Conservation (phyloP, 2,888 invertebrate species). For the Ceriagrion tenellum region DNA sequence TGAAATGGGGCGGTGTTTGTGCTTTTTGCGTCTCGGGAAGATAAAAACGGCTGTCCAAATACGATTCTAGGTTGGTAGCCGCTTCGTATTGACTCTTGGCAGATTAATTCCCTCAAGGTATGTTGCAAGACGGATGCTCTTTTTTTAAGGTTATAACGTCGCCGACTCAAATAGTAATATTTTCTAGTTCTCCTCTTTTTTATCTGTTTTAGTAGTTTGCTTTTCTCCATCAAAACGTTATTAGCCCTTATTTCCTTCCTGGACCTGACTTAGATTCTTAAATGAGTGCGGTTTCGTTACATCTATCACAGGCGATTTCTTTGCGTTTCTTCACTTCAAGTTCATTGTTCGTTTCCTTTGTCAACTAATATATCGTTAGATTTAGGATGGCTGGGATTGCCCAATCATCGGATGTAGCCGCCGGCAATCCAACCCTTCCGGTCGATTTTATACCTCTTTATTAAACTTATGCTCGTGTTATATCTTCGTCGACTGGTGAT, state of each 20-base stretch:
- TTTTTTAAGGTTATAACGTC: not conserved
- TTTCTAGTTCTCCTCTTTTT: not conserved
- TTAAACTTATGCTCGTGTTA: too few relatives aligned
- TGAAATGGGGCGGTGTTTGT: slow-evolving; percentile 1
- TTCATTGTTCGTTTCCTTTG: not conserved
- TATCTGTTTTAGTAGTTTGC: not conserved
- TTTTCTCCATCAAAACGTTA: not conserved
- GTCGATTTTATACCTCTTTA: too few relatives aligned
- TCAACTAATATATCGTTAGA: too few relatives aligned
- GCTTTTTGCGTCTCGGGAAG: not conserved
- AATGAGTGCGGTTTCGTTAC: not conserved
- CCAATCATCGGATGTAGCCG: too few relatives aligned
- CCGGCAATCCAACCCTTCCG: too few relatives aligned
- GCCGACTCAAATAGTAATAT: not conserved
- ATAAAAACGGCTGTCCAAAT: slow-evolving; percentile 36
- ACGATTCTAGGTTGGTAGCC: slow-evolving; percentile 32
- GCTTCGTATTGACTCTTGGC: slow-evolving; percentile 23
- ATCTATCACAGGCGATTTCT: not conserved
- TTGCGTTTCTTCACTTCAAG: not conserved
- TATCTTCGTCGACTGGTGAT: too few relatives aligned
- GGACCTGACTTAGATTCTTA: not conserved
- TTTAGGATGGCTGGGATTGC: too few relatives aligned
- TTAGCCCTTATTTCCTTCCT: not conserved
- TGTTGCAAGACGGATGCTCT: not conserved
- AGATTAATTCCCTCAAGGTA: not conserved